A percentile compares a stretch with the other conserved stretches of the same genome.
These are phyloP conservation scores for Lepidothrix coronata DNA, from an alignment of 2,113 vertebrate genomes.

Conservation along the genomic window DNA sequence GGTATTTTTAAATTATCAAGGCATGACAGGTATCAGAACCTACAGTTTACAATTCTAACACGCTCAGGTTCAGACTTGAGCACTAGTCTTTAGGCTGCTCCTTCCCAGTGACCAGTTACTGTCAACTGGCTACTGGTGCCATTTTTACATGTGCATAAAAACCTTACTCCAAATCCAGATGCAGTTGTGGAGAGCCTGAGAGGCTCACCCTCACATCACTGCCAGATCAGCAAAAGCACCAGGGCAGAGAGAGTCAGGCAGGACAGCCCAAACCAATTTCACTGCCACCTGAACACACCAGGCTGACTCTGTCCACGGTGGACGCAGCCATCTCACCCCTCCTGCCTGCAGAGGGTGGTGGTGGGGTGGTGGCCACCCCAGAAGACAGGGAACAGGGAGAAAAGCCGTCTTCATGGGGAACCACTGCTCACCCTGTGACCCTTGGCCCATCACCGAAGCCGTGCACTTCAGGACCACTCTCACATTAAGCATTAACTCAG, in stretches of 20 bases:
- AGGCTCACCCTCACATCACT: background rate
- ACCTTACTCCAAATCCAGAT: background rate
- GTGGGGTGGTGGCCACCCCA: background rate
- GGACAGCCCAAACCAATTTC: background rate
- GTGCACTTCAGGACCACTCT: background rate
- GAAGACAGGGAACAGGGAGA: background rate
- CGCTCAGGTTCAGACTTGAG: background rate
- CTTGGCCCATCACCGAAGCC: background rate
- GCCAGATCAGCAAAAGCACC: background rate
- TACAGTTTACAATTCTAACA: background rate
- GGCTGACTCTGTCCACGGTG: accelerated
- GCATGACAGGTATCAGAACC: background rate
- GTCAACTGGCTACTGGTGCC: background rate
- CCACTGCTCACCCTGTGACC: background rate
- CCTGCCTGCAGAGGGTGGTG: background rate
- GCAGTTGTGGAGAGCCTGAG: background rate
- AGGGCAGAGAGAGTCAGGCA: background rate
- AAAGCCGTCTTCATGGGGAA: background rate
- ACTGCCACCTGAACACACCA: background rate
- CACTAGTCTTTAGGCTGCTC: background rate
- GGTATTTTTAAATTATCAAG: background rate
- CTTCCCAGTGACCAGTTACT: background rate
- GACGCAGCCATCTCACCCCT: background rate
- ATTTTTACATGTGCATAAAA: background rate
- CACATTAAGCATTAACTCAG: constrained; percentile 49